phyloP scores from a whole-genome alignment of 2,888 invertebrate species.

The Meteorus colon region DNA sequence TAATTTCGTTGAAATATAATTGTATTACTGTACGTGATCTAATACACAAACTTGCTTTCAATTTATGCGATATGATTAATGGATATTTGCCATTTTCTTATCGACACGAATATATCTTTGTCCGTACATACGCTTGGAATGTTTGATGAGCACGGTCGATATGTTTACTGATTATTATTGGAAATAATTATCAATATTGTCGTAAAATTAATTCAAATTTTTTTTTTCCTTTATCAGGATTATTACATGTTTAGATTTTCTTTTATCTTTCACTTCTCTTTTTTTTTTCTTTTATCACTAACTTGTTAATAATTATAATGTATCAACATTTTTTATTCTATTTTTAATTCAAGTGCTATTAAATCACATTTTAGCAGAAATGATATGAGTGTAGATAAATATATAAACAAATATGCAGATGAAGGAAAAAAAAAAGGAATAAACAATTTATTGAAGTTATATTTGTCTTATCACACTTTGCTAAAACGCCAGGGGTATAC shows the following conservation, averaged over 20 bases:
- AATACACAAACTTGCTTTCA: conserved; percentile 19
- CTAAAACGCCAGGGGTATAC: not conserved
- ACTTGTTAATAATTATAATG: too few relatives aligned
- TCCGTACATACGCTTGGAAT: conserved; percentile 20
- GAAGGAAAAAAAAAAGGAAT: not conserved
- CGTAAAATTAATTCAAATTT: too few relatives aligned
- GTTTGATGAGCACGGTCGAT: conserved; percentile 24
- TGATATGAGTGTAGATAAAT: not conserved
- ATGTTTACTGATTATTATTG: conserved; percentile 9
- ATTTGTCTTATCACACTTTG: conserved; percentile 28
- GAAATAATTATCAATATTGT: conserved; percentile 9
- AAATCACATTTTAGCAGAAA: not conserved
- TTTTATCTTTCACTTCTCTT: too few relatives aligned
- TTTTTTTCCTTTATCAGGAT: too few relatives aligned
- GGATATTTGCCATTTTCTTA: conserved; percentile 30
- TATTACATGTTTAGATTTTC: too few relatives aligned
- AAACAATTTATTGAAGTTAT: conserved; percentile 6
- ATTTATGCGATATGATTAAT: conserved; percentile 32
- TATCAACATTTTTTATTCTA: too few relatives aligned
- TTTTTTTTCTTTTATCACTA: too few relatives aligned
- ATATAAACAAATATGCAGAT: not conserved
- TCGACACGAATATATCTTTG: conserved; percentile 15
- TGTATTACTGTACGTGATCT: conserved; percentile 23
- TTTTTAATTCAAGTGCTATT: too few relatives aligned
- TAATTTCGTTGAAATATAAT: not conserved